Evolutionary conservation across 2,797 vertebrate genomes (phyloP), one percentile per base, ranked within the genome.

Genomic region (Darevskia mixta): DNA sequence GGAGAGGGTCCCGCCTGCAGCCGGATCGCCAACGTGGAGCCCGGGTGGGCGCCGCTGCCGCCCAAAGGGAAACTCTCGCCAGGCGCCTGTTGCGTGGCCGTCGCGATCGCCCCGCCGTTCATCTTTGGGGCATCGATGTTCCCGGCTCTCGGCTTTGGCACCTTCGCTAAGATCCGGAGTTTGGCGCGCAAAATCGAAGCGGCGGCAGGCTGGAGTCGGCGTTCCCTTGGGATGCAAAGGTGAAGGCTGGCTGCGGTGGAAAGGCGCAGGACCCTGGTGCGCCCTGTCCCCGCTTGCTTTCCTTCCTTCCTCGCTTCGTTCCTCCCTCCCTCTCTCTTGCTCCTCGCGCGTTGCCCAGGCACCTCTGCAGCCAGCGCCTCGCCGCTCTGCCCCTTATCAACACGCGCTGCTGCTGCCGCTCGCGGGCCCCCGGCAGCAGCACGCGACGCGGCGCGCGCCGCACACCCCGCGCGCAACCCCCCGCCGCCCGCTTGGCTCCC

Each of bases 351-450:
- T 83, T 71, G 79, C 49, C 87, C 15, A 32, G 32, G 38, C 87
- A 17, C 49, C 95, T 98, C 96, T 98, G 97, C 97, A 95, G 96
- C 96, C 97, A 97, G 97, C 97, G 97, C 97, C 97, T 97, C 97
- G 96, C 97, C 95, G 96, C 96, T 61, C 97, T 96, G 96, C 95
- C 96, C 97, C 97, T 98, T 98, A 98, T 98, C 97, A 98, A 98
- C 98, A 98, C 97, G 97, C 97, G 98, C 95, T 95, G 82, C 81
- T 58, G 84, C 89, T 25, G 86, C 45, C 1, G 10, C 86, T 35
- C 75, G 32, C 79, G 88, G 61, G 82, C 84, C 77, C 84, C 89
- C 58, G 4, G 23, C 87, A 58, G 77, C 92, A 78, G 93, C 93
- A 95, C 93, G 90, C 91, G 89, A 89, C 77, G 1, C 7, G 27